phyloP scores from a whole-genome alignment of 2,797 vertebrate genomes.

The Micropoecilia bifurca region DNA sequence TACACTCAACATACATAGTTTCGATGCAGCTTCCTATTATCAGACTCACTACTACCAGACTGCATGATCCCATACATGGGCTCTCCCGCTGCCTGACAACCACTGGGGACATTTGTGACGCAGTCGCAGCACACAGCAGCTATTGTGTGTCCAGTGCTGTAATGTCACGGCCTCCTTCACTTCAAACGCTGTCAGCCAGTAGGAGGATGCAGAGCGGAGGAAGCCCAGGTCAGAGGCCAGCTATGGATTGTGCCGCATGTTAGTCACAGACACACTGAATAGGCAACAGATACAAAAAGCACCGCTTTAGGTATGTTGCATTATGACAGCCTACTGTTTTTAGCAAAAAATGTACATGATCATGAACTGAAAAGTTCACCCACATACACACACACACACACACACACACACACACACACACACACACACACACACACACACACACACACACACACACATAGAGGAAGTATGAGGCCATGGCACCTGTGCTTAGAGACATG shows the following conservation, averaged over 20 bases:
- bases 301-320: conserved; percentile 7
- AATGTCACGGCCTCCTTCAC: conserved; percentile 75
- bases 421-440: conserved; percentile 6
- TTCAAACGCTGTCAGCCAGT: conserved; percentile 78
- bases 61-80: conserved; percentile 66
- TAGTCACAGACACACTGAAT: conserved; percentile 55
- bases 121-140: conserved; percentile 62
- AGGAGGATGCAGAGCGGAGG: conserved; percentile 69
- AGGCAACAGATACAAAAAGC: conserved; percentile 15
- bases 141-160: conserved; percentile 75
- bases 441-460: conserved; percentile 10
- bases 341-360: conserved; percentile 20
- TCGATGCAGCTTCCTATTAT: conserved; percentile 67
- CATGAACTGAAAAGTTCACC: conserved; percentile 4
- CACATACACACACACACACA: conserved; percentile 20
- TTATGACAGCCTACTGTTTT: conserved; percentile 20
- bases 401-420: too few relatives aligned
- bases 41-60: conserved; percentile 70
- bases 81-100: conserved; percentile 76
- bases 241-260: conserved; percentile 64
- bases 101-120: conserved; percentile 74
- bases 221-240: conserved; percentile 63
- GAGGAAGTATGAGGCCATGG: conserved; percentile 47
- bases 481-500: conserved; percentile 61
- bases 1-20: conserved; percentile 4